These are phyloP conservation scores for Labeo calbasu DNA, from an alignment of 2,797 vertebrate genomes.

Conservation along the genomic window DNA sequence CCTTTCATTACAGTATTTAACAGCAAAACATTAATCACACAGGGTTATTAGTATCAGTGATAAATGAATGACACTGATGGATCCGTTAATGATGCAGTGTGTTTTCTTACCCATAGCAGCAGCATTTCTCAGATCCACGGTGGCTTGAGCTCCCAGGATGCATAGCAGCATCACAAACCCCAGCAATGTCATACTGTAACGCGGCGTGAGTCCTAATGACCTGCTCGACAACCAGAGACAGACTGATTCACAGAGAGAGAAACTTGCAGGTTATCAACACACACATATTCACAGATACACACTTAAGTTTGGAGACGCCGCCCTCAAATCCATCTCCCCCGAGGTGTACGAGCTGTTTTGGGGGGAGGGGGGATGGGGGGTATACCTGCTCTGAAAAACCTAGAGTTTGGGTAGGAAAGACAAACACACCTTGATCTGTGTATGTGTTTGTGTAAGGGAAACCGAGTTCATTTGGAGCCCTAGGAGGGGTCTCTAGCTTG, in stretches of 20 bases:
- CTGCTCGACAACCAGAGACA: constrained; percentile 58
- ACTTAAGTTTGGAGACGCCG: constrained; percentile 42
- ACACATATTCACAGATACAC: constrained; percentile 48
- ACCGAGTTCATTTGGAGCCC: constrained; percentile 47
- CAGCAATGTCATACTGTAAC: constrained; percentile 57
- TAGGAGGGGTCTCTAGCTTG: constrained; percentile 68
- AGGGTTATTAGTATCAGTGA: constrained; percentile 8
- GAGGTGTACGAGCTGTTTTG: constrained; percentile 32
- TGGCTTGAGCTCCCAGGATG: constrained; percentile 76
- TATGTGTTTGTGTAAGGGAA: constrained; percentile 53
- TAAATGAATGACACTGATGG: constrained; percentile 12
- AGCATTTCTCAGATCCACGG: constrained; percentile 73
- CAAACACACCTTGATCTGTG: constrained; percentile 82
- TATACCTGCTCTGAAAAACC: constrained; percentile 75
- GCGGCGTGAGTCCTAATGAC: constrained; percentile 70
- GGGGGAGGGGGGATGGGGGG: constrained; percentile 61
- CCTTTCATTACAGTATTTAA: neutral
- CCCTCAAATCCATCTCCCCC: constrained; percentile 53
- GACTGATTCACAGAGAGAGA: constrained; percentile 55
- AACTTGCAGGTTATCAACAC: constrained; percentile 79
- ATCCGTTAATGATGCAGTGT: constrained; percentile 42
- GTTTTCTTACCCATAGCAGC: constrained; percentile 80
- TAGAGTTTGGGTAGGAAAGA: constrained; percentile 76
- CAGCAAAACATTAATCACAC: neutral
- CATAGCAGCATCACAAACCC: constrained; percentile 78